phyloP scores from a whole-genome alignment of 1,140 invertebrate genomes.

The Lutraria rhynchaena region DNA sequence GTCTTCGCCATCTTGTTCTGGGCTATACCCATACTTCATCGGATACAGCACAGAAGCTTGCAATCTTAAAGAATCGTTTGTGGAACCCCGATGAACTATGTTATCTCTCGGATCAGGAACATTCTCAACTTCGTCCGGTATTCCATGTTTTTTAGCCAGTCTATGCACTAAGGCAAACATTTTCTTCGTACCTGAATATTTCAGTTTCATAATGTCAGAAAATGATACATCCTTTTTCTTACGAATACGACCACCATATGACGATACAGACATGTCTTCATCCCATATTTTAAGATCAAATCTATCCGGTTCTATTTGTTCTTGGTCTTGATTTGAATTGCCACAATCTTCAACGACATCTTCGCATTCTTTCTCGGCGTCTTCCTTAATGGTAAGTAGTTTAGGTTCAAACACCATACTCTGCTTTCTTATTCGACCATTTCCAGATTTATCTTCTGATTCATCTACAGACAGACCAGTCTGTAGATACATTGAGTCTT shows the following conservation, averaged over 20 bases:
- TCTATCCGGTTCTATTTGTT: conserved; percentile 15
- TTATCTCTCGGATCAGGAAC: conserved; percentile 55
- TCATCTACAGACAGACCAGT: conserved; percentile 1
- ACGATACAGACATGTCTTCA: conserved; percentile 41
- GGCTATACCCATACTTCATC: conserved; percentile 55
- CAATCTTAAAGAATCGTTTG: conserved; percentile 44
- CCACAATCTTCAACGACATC: background rate
- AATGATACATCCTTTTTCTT: conserved; percentile 54
- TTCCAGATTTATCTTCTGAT: background rate
- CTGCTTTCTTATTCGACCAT: conserved; percentile 9
- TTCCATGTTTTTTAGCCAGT: conserved; percentile 55
- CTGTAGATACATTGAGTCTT: conserved; percentile 31
- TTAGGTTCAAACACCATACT: conserved; percentile 43
- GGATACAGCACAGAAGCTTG: conserved; percentile 49
- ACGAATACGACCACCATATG: conserved; percentile 39
- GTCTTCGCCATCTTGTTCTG: conserved; percentile 8
- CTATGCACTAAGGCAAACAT: conserved; percentile 54
- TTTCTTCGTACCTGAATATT: conserved; percentile 46
- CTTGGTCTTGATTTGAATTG: background rate
- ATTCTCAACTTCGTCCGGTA: conserved; percentile 41
- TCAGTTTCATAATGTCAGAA: conserved; percentile 57
- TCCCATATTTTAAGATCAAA: conserved; percentile 43
- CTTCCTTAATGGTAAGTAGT: conserved; percentile 52
- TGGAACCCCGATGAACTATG: conserved; percentile 49
- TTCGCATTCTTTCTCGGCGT: conserved; percentile 39